Evolutionary conservation across 2,888 invertebrate genomes (phyloP).

Genomic region (Piscicola geometra): DNA sequence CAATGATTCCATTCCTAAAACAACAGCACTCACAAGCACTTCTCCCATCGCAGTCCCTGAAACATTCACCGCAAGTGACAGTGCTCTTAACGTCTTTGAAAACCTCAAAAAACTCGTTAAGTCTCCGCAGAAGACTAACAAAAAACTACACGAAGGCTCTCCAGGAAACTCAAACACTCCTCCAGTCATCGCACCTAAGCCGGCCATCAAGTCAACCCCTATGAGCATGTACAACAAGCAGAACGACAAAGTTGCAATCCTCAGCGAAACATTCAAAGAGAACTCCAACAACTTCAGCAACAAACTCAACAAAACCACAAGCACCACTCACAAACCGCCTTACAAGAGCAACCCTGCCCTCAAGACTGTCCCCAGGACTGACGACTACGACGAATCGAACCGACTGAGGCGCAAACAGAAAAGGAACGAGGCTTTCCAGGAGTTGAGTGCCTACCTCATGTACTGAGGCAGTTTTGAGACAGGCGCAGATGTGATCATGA

Average conservation of each 20-base stretch:
- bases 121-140: background rate
- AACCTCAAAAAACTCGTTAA: background rate
- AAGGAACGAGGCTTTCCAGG: slow-evolving; percentile 25
- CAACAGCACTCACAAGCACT: background rate
- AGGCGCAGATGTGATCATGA: too few relatives aligned
- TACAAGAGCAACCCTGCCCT: background rate
- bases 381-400: background rate
- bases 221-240: background rate
- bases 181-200: too few relatives aligned
- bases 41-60: background rate
- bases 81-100: background rate
- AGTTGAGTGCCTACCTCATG: slow-evolving; percentile 23
- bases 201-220: background rate
- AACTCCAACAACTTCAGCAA: background rate
- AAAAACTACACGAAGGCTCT: background rate
- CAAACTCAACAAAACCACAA: background rate
- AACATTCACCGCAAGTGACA: background rate
- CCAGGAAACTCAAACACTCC: background rate
- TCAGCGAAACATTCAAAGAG: too few relatives aligned
- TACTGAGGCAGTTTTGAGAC: slow-evolving; percentile 10
- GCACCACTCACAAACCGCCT: background rate
- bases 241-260: too few relatives aligned
- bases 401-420: slow-evolving; percentile 19
- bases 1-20: background rate
- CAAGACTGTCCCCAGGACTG: background rate